Evolutionary conservation across 2,888 invertebrate genomes (phyloP), one percentile per base, ranked within the genome.

Genomic region (Boloria euphrosyne): DNA sequence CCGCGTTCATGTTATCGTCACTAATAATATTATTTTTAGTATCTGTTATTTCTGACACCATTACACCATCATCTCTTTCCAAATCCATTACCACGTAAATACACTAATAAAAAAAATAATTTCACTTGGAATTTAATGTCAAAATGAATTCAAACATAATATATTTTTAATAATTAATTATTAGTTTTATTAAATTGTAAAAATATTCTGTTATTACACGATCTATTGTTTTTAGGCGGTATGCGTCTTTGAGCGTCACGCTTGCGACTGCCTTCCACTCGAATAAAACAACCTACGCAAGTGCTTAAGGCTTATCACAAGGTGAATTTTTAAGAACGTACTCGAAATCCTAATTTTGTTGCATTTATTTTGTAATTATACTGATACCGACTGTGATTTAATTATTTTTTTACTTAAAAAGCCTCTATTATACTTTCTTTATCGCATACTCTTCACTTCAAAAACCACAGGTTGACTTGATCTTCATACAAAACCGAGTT

Each of bases 251-350:
- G 50, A 22, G 18, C 65, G 60, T 31, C 60, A 38, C 64, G 57
- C 50, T 64, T 61, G 13, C 66, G 63, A 69, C 69, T 69, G 67
- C 57, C 18, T 38, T 50, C 43, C 49, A 10, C 57, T 44, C 22
- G 6, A n/a, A 46, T 13, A 57, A 57, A 46, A 46, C 46, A 46
- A 57, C n/a, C n/a, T 53, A 13, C 31, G 22, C 22, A 22, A 22
- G 7, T 53, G n/a, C 31, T 31, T 2, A 3, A 44, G 44, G 46
- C 22, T 22, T 46, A 10, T 46, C 44, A 46, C 27, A 44, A 57
- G 46, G 4, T 22, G 3, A 46, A 16, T 57, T 57, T 57, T 57
- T 57, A 18, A 44, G 44, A 46, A 38, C 31, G 31, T 22, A 57
- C 22, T n/a, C 57, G n/a, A 38, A 38, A 38, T 38, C 2, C 10